Evolutionary conservation across 1,140 invertebrate genomes (phyloP).

Genomic region (Uloborus diversus): DNA sequence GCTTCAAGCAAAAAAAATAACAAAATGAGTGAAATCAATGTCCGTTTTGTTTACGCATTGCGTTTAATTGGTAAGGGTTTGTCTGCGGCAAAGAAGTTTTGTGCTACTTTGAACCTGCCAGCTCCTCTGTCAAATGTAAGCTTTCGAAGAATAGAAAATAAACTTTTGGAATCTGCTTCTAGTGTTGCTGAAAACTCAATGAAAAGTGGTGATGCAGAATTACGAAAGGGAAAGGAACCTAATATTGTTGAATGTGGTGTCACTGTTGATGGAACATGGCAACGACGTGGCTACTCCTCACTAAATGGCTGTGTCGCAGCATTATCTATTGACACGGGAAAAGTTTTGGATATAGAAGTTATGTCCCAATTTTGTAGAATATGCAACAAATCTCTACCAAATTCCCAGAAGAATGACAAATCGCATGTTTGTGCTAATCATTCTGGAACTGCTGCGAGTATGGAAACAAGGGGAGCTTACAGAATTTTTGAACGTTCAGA

Average conservation of each 20-base stretch:
- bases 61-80: not conserved
- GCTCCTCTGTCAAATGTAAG: not conserved
- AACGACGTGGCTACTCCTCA: too few species aligned
- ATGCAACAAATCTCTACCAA: too few species aligned
- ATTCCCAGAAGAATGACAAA: not conserved
- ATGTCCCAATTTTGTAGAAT: not conserved
- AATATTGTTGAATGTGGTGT: not conserved
- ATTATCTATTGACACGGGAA: too few species aligned
- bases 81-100: not conserved
- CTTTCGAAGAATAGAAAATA: not conserved
- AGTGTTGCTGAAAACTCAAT: not conserved
- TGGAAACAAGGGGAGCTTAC: too few species aligned
- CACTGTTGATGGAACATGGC: not conserved
- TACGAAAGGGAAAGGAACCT: not conserved
- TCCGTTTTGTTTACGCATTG: not conserved
- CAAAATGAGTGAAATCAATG: not conserved
- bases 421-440: not conserved
- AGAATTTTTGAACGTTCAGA: not conserved
- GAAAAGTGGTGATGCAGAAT: not conserved
- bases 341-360: not conserved
- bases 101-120: not conserved
- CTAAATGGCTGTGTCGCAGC: too few species aligned
- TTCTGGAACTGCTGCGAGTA: not conserved
- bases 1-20: not conserved
- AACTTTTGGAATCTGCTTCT: not conserved